Percentiles rank a stretch among this genome's conserved stretches.
Evolutionary conservation across 2,113 vertebrate species (phyloP).

Genomic region (Eretmochelys imbricata): DNA sequence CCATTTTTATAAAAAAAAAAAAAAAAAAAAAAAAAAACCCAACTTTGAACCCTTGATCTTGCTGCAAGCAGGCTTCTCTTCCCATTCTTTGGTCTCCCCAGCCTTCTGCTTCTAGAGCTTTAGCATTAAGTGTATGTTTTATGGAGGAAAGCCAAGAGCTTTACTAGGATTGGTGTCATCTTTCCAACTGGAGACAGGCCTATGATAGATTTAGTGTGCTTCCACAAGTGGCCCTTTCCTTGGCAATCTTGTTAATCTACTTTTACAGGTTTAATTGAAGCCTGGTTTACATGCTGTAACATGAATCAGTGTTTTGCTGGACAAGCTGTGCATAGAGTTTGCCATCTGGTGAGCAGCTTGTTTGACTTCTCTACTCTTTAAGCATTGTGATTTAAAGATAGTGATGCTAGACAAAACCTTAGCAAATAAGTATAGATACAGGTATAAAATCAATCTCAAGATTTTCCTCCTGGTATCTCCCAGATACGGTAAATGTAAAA

Average conservation of each 20-base stretch:
- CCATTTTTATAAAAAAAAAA: background rate
- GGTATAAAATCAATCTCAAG: background rate
- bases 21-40: too few relatives aligned
- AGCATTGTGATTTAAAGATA: background rate
- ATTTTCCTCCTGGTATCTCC: background rate
- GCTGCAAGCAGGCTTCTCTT: background rate
- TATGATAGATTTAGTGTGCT: background rate
- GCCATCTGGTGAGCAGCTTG: background rate
- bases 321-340: background rate
- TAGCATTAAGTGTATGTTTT: background rate
- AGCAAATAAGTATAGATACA: background rate
- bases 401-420: background rate
- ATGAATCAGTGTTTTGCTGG: background rate
- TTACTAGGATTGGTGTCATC: background rate
- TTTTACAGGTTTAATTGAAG: background rate
- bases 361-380: background rate
- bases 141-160: background rate
- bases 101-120: background rate
- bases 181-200: background rate
- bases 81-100: background rate
- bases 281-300: accelerated
- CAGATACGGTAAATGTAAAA: background rate
- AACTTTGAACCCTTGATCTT: background rate
- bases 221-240: background rate
- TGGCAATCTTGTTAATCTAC: background rate